Evolutionary conservation across 2,888 invertebrate genomes (phyloP).

Genomic region (Agriotes lineatus): DNA sequence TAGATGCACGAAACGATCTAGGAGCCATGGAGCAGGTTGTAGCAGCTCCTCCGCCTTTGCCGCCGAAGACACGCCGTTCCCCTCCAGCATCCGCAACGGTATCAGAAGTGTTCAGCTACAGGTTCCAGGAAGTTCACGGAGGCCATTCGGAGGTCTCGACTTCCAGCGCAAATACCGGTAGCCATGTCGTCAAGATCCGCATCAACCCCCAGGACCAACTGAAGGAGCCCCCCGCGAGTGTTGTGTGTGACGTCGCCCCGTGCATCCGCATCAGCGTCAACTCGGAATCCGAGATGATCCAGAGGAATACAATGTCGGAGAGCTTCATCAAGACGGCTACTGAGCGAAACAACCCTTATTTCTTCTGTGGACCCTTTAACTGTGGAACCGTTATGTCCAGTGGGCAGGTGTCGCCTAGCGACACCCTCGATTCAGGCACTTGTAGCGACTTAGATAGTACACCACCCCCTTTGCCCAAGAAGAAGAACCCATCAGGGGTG

Average conservation of each 20-base stretch:
- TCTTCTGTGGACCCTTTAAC: slow-evolving; percentile 74
- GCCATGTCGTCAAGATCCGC: slow-evolving; percentile 78
- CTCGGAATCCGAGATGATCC: slow-evolving; percentile 69
- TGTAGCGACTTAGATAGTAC: slow-evolving; percentile 86
- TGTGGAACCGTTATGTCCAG: slow-evolving; percentile 76
- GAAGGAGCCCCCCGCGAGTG: slow-evolving; percentile 61
- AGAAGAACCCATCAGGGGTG: slow-evolving; percentile 69
- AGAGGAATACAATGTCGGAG: slow-evolving; percentile 65
- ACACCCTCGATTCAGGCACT: slow-evolving; percentile 86
- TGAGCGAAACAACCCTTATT: slow-evolving; percentile 61
- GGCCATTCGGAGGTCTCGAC: slow-evolving; percentile 42
- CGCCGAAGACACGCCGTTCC: slow-evolving; percentile 68
- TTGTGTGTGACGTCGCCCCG: slow-evolving; percentile 66
- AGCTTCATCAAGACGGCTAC: slow-evolving; percentile 44
- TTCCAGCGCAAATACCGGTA: slow-evolving; percentile 42
- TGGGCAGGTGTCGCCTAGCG: slow-evolving; percentile 86
- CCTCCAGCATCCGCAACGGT: slow-evolving; percentile 66
- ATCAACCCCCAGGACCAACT: slow-evolving; percentile 72
- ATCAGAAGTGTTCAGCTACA: slow-evolving; percentile 60
- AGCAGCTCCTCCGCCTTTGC: slow-evolving; percentile 70
- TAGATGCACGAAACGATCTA: slow-evolving; percentile 34
- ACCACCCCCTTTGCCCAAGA: slow-evolving; percentile 76
- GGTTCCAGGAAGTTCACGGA: slow-evolving; percentile 58
- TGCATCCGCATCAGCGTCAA: slow-evolving; percentile 73
- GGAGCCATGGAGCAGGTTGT: slow-evolving; percentile 70